Conservation (phyloP, 2,797 vertebrate species). For the Platyrinchus mystaceus region DNA sequence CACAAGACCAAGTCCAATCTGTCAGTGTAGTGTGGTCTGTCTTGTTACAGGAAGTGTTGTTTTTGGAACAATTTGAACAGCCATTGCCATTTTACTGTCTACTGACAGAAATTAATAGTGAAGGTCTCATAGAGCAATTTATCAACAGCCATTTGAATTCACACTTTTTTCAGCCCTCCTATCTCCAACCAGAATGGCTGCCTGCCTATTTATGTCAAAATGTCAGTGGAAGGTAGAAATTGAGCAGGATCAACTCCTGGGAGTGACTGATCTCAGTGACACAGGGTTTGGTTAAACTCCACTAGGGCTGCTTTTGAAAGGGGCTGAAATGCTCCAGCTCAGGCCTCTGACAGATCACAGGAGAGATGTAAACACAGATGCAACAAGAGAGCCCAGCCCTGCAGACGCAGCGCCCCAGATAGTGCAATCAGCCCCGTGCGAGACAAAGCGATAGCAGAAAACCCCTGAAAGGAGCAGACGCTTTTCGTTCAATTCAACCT, state of each 20-base stretch:
- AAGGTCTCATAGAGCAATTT: slow-evolving; percentile 80
- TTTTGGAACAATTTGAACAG: slow-evolving; percentile 85
- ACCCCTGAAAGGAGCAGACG: slow-evolving; percentile 21
- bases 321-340: slow-evolving; percentile 55
- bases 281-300: slow-evolving; percentile 68
- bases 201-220: slow-evolving; percentile 70
- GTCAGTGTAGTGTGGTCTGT: slow-evolving; percentile 84
- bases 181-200: slow-evolving; percentile 67
- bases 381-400: slow-evolving; percentile 9
- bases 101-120: slow-evolving; percentile 86
- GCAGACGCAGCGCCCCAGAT: background rate
- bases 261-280: slow-evolving; percentile 70
- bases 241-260: slow-evolving; percentile 54
- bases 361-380: slow-evolving; percentile 72
- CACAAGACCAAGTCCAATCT: slow-evolving; percentile 84
- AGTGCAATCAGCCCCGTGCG: background rate
- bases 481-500: background rate
- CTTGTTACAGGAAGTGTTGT: slow-evolving; percentile 83
- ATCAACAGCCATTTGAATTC: slow-evolving; percentile 77
- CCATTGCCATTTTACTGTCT: slow-evolving; percentile 82
- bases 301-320: slow-evolving; percentile 67
- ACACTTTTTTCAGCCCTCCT: slow-evolving; percentile 65
- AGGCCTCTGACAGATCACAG: slow-evolving; percentile 46
- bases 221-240: slow-evolving; percentile 69
- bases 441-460: background rate